Percentiles rank a stretch among this genome's conserved stretches.
These are phyloP conservation scores for Apaloderma vittatum DNA, from an alignment of 2,113 vertebrate genomes.

Conservation along the genomic window DNA sequence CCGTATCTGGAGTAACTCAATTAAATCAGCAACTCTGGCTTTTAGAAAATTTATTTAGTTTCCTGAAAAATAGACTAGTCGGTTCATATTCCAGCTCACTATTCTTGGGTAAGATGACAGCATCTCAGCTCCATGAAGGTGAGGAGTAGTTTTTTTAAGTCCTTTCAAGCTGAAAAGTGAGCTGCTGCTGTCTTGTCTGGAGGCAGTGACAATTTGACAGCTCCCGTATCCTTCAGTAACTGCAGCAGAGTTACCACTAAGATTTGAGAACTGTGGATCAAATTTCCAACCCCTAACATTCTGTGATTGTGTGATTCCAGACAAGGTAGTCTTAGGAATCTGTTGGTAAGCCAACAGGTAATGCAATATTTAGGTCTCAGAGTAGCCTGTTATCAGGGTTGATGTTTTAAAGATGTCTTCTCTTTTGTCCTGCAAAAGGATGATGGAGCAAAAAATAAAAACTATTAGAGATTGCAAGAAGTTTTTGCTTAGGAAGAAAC, in stretches of 20 bases:
- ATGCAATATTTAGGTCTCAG: background rate
- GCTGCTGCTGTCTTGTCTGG: background rate
- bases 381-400: background rate
- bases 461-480: background rate
- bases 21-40: background rate
- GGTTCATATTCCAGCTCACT: fast-evolving
- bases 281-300: no score
- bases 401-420: background rate
- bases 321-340: background rate
- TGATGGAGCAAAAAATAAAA: background rate
- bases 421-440: background rate
- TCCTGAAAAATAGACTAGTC: background rate
- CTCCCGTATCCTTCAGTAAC: background rate
- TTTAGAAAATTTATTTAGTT: background rate
- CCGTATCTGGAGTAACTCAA: background rate
- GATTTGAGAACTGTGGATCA: background rate
- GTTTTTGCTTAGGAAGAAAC: background rate
- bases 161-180: background rate
- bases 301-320: no score
- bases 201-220: background rate
- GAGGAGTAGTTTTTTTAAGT: background rate
- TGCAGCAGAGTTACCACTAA: background rate
- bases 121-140: background rate
- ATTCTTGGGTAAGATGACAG: background rate
- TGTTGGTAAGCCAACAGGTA: background rate